Evolutionary conservation across 2,888 invertebrate genomes (phyloP).

Genomic region (Adelphocoris suturalis): DNA sequence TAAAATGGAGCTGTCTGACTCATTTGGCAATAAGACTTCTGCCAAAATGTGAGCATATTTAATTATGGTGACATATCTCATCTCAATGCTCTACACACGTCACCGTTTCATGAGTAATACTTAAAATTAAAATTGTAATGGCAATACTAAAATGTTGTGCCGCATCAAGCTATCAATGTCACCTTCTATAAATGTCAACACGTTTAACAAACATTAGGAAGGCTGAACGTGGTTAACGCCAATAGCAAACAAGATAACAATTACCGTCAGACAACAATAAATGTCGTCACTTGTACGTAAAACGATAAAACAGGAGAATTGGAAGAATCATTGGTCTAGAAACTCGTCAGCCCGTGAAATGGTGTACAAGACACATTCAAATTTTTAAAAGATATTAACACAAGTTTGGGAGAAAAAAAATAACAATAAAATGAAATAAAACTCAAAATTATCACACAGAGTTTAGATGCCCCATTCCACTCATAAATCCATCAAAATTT

Average conservation of each 20-base stretch:
- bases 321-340: neutral
- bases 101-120: neutral
- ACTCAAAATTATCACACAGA: too few species aligned
- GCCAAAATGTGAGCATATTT: neutral
- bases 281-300: constrained; percentile 10
- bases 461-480: too few species aligned
- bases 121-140: neutral
- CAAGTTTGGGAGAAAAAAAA: too few species aligned
- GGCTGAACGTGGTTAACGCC: constrained; percentile 6
- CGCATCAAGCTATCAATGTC: neutral
- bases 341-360: neutral
- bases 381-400: too few species aligned
- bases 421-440: too few species aligned
- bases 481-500: too few species aligned
- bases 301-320: neutral
- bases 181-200: constrained; percentile 16
- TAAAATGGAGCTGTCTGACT: neutral
- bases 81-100: too few species aligned
- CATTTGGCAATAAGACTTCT: neutral
- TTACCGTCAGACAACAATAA: constrained; percentile 23
- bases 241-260: constrained; percentile 29
- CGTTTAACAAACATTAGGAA: constrained; percentile 1
- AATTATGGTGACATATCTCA: too few species aligned
- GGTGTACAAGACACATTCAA: neutral
- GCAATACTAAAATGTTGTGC: neutral